Evolutionary conservation across 2,888 invertebrate genomes (phyloP).

Genomic region (Myopa testacea): DNA sequence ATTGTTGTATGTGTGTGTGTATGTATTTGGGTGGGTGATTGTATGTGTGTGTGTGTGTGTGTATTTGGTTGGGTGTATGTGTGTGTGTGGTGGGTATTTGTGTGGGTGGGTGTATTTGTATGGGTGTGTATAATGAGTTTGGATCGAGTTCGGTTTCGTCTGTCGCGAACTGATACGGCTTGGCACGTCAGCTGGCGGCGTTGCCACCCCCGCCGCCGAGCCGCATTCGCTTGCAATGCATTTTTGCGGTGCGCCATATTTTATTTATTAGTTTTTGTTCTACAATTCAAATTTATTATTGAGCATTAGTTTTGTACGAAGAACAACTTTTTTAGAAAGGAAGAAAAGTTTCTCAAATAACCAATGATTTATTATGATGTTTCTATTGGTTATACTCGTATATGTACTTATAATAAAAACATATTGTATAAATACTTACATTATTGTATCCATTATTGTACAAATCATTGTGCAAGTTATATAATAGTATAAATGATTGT

Average conservation of each 20-base stretch:
- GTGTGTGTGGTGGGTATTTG: too few relatives aligned
- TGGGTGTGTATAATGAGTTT: neutral
- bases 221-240: neutral
- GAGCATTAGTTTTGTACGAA: neutral
- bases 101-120: too few relatives aligned
- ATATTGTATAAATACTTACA: neutral
- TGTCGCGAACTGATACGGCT: neutral
- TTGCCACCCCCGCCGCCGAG: neutral
- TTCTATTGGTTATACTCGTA: neutral
- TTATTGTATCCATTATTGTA: neutral
- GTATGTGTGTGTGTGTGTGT: neutral
- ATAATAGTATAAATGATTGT: neutral
- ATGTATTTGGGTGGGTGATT: neutral
- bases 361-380: neutral
- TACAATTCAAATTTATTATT: neutral
- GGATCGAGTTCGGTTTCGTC: neutral
- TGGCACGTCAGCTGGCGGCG: neutral
- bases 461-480: neutral
- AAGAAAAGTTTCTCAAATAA: neutral
- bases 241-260: neutral
- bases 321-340: neutral
- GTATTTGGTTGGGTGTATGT: too few relatives aligned
- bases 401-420: neutral
- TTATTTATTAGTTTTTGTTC: constrained; percentile 11
- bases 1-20: neutral